Evolutionary conservation across 2,797 vertebrate genomes (phyloP).

Genomic region (Bothrops alternatus): DNA sequence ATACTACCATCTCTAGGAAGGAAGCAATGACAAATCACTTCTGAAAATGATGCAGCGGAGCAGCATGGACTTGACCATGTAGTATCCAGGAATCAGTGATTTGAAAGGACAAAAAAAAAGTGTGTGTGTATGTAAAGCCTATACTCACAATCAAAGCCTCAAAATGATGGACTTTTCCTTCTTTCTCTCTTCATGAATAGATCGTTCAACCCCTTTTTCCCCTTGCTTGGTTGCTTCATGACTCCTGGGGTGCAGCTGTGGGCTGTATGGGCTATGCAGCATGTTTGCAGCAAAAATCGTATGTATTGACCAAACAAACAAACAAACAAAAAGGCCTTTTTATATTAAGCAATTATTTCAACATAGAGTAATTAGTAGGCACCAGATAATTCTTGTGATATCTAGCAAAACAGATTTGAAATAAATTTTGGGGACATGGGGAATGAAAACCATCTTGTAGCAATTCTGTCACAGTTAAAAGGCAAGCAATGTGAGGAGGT

Average conservation of each 20-base stretch:
- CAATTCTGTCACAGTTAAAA: neutral
- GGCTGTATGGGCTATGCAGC: conserved; percentile 99
- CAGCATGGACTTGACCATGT: neutral
- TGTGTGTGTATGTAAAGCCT: neutral
- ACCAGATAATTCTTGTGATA: neutral
- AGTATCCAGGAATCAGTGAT: neutral
- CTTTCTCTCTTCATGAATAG: conserved; percentile 66
- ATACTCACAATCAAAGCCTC: neutral
- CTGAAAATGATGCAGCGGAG: neutral
- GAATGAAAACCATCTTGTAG: neutral
- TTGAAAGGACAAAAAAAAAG: neutral
- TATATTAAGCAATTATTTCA: conserved; percentile 10
- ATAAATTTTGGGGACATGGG: neutral
- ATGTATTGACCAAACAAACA: conserved; percentile 61
- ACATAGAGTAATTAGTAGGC: neutral
- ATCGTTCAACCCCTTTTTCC: conserved; percentile 98
- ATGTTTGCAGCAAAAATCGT: conserved; percentile 99
- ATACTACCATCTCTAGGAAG: neutral
- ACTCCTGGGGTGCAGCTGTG: conserved; percentile 97
- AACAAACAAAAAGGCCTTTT: no score
- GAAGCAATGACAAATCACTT: neutral
- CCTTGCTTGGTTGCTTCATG: conserved; percentile 91
- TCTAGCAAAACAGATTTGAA: neutral
- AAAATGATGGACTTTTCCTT: neutral
- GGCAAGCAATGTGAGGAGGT: neutral